phyloP scores from a whole-genome alignment of 2,797 vertebrate genomes.

The Eremophila alpestris region DNA sequence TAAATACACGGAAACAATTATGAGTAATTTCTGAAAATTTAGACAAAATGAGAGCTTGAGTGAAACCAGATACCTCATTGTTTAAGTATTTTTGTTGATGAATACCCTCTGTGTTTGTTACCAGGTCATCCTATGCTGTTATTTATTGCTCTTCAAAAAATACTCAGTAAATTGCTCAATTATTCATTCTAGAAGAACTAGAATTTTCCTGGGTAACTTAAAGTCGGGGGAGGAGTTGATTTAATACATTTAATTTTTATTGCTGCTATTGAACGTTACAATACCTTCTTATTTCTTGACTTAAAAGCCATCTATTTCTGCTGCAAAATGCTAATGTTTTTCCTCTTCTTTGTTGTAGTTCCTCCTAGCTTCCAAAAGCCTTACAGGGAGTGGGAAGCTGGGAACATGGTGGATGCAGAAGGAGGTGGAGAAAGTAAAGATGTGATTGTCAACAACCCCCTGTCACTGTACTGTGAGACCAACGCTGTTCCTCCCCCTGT shows the following conservation, averaged over 20 bases:
- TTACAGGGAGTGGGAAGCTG: conserved; percentile 72
- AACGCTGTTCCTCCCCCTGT: conserved; percentile 92
- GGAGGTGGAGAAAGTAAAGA: conserved; percentile 76
- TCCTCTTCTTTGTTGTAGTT: conserved; percentile 74
- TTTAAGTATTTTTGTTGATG: not conserved
- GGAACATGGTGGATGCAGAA: conserved; percentile 65
- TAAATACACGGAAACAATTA: not conserved
- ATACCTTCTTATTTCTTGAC: not conserved
- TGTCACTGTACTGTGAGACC: conserved; percentile 94
- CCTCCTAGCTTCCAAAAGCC: conserved; percentile 90
- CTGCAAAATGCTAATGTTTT: not conserved
- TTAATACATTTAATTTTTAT: not conserved
- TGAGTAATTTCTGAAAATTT: not conserved
- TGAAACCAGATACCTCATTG: not conserved
- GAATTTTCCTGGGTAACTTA: not conserved
- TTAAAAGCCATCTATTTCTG: not conserved
- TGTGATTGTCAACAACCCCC: conserved; percentile 90
- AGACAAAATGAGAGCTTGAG: not conserved
- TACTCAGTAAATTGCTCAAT: not conserved
- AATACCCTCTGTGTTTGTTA: not conserved
- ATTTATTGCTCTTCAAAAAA: not conserved
- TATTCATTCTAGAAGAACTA: not conserved
- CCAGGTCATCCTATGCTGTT: not conserved
- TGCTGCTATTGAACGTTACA: not conserved
- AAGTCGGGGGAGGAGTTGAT: not conserved